Evolutionary conservation across 2,888 invertebrate species (phyloP), one percentile per base, ranked within the genome.

Genomic region (Catocala sponsa): DNA sequence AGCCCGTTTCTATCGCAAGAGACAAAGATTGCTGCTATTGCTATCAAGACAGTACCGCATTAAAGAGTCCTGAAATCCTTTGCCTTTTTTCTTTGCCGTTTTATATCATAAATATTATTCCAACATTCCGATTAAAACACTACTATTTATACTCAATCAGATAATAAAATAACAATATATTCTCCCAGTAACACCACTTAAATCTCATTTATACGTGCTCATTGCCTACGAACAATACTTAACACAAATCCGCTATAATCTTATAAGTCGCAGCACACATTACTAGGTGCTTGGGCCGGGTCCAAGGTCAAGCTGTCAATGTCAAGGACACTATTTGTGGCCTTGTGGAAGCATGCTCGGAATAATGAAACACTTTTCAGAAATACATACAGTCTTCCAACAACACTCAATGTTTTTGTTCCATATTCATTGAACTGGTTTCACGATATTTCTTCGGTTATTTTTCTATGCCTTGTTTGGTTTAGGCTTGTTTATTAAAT

Each of bases 311-410:
- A 58, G 58, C 48, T 32, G 57, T 50, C 75, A 80, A 67, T 77
- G 81, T 65, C 80, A 81, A 79, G 80, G 81, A 55, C 60, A 80
- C 75, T 72, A 78, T 59, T 61, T 49, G 69, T 63, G 66, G 65
- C 77, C 74, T 78, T 74, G 50, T 53, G 35, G 65, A 55, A 61
- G 58, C 72, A 72, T 72, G 80, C 63, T 65, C 60, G 47, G 79
- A 69, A 74, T 78, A 72, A 68, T 68, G 62, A 74, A 76, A 59
- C 49, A 58, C 57, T 68, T 59, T 59, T 54, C 44, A 64, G 61
- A 64, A 66, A 63, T 66, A 76, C 65, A n/a, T 55, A 66, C 25
- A 33, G 55, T 38, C 46, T 33, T 11, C 10, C 25, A 25, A 25
- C 11, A 5, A 4, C 6, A 33, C 10, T 1, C 6, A 33, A 7